Evolutionary conservation across 2,113 vertebrate species (phyloP).

Genomic region (Zootoca vivipara): DNA sequence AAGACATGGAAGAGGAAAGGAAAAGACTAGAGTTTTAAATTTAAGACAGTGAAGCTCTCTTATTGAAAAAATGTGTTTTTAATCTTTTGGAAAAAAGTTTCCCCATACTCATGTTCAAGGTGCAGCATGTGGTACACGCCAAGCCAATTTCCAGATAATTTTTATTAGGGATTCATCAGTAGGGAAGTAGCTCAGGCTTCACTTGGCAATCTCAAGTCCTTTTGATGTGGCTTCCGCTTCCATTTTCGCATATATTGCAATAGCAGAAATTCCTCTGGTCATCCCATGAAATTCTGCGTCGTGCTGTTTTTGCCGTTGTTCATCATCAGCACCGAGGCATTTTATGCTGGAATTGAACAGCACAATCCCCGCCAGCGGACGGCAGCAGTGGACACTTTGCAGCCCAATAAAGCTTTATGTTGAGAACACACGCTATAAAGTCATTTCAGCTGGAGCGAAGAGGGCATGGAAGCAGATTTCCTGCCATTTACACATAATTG

Average conservation of each 20-base stretch:
- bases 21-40: background rate
- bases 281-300: constrained; percentile 11
- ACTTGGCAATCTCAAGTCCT: background rate
- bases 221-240: background rate
- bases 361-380: constrained; percentile 10
- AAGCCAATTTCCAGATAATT: constrained; percentile 1
- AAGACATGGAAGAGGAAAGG: background rate
- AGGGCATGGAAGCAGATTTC: constrained; percentile 25
- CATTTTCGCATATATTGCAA: constrained; percentile 27
- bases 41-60: background rate
- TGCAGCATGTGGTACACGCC: constrained; percentile 2
- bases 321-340: background rate
- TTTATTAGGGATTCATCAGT: constrained; percentile 2
- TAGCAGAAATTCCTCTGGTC: constrained; percentile 20
- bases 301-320: background rate
- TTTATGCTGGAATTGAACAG: constrained; percentile 15
- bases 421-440: constrained; percentile 15
- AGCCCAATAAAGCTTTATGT: constrained; percentile 19
- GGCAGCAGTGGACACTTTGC: background rate
- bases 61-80: background rate
- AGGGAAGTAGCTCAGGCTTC: constrained; percentile 2
- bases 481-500: constrained; percentile 41
- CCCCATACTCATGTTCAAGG: constrained; percentile 16
- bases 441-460: constrained; percentile 6
- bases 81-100: background rate